Base-by-base conservation (phyloP, 2,113 vertebrate genomes). In the Trematomus loennbergii region DNA sequence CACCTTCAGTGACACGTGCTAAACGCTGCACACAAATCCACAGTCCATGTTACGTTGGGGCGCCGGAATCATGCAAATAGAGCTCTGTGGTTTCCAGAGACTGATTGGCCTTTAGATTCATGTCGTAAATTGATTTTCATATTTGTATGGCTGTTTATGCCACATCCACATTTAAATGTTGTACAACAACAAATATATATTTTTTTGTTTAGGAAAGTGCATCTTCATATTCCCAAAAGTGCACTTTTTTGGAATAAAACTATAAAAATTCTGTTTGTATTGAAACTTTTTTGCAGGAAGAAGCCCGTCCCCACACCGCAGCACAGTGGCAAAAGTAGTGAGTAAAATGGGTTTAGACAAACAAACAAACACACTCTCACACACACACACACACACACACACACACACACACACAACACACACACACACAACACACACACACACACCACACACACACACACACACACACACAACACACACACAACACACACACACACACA, bases 301-400 rank as follows among this genome's bases (percentile, higher is more conserved):
- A 78, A 79, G 53, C 70, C 68, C 81, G 62, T 69, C 72, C 82
- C 81, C 81, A 40, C 74, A 66, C 83, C 87, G 73, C 87, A 77
- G 81, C 84, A 72, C 45, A 50, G 87, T 85, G 84, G 84, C 82
- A 80, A 62, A 45, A 86, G 80, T 84, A 84, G 85, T 88, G 90
- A 92, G 90, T 76, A 81, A 94, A 94, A 93, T 92, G 82, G 92
- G 90, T 93, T 95, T 94, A 94, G 90, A 94, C 92, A 93, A 91
- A 95, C 88, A 93, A 89, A 93, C 92, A 29, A 3, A 29, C 25
- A 29, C 25, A 3, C 25, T 3, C 3, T 3, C 3, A 0, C 3
- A 4, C 29, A 29, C 29, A 29, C 29, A 29, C 29, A 29, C 29
- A 29, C 29, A 29, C 29, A 29, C 25, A 25, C 25, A 25, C 25